Conservation (phyloP, 2,888 invertebrate species). For the Argyresthia albistria region DNA sequence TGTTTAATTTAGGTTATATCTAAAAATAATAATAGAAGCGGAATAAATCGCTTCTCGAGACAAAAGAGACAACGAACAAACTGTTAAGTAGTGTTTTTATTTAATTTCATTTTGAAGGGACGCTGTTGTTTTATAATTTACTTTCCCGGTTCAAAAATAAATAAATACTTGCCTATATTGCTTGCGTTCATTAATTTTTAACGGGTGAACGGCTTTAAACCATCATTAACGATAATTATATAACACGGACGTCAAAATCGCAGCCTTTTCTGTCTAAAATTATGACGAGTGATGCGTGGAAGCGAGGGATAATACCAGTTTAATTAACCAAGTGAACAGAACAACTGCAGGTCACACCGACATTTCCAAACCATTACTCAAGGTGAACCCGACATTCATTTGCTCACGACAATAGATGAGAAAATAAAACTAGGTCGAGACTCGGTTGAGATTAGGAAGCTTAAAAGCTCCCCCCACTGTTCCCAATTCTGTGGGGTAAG, state of each 20-base stretch:
- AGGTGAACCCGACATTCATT: too few species aligned
- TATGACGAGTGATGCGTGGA: too few species aligned
- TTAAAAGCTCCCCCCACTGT: conserved; percentile 22
- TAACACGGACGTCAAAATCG: neutral
- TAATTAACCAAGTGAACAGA: neutral
- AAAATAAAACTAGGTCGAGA: conserved; percentile 1
- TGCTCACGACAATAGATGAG: neutral
- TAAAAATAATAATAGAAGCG: neutral
- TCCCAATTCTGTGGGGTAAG: conserved; percentile 27
- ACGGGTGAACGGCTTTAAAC: too few species aligned
- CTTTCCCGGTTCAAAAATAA: neutral
- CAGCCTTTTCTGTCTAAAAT: neutral
- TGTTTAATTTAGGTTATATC: neutral
- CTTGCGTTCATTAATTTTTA: too few species aligned
- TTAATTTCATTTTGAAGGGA: neutral
- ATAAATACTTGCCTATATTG: too few species aligned
- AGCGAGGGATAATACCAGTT: too few species aligned
- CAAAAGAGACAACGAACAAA: too few species aligned
- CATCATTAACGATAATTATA: too few species aligned
- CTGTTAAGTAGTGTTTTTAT: neutral
- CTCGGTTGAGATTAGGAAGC: conserved; percentile 9
- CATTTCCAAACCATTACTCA: too few species aligned
- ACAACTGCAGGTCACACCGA: too few species aligned
- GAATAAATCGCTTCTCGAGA: too few species aligned
- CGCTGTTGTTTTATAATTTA: neutral